These are phyloP conservation scores for Cettia cetti DNA, from an alignment of 2,113 vertebrate genomes.

Conservation along the genomic window DNA sequence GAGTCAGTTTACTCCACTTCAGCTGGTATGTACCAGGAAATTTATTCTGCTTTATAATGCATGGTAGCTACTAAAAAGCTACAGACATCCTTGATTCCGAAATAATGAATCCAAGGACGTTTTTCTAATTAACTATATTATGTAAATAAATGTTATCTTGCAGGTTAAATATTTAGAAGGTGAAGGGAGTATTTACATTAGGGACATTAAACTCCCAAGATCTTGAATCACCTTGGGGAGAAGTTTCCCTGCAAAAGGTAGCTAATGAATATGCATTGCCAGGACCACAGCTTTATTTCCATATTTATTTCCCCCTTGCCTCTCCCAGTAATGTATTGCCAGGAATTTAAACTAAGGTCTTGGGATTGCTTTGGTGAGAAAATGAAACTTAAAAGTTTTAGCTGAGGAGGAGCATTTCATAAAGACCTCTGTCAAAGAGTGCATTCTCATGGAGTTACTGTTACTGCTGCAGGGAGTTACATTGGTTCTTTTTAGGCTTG, in stretches of 20 bases:
- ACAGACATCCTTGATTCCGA: not conserved
- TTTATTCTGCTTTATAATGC: not conserved
- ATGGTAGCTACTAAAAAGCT: not conserved
- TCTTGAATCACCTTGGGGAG: not conserved
- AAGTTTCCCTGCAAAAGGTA: not conserved
- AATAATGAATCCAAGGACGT: not conserved
- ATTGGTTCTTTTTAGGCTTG: not conserved
- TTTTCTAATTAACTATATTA: constrained; percentile 1
- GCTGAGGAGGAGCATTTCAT: not conserved
- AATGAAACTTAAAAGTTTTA: not conserved
- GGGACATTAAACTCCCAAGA: not conserved
- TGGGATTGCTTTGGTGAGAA: not conserved
- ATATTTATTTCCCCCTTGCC: not conserved
- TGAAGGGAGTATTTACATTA: not conserved
- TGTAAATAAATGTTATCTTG: not conserved
- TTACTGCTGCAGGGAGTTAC: not conserved
- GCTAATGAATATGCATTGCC: not conserved
- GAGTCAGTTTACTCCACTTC: not conserved
- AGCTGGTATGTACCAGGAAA: not conserved
- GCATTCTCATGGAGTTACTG: not conserved
- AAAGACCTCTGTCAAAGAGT: not conserved
- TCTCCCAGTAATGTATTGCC: not conserved
- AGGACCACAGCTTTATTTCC: not conserved
- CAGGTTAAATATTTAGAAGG: constrained; percentile 9
- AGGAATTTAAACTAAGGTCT: not conserved